Evolutionary conservation across 37 sponge, comb jelly and placozoan species (phyloP).

Genomic region (Halichondria panicea): DNA sequence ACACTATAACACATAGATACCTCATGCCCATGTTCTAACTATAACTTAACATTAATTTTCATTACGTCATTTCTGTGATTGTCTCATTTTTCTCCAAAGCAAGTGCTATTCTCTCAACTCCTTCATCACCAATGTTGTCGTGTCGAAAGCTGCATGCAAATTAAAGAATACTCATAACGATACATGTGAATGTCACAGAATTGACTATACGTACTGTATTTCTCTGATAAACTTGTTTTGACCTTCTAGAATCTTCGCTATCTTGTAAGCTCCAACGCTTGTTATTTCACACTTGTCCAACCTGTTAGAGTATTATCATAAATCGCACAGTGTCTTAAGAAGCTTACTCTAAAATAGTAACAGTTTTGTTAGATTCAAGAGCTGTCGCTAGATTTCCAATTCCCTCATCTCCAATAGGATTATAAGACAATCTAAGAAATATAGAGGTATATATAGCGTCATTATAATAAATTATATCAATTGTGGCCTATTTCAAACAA

Average conservation of each 20-base stretch:
- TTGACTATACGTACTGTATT: conserved; percentile 1
- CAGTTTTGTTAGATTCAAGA: conserved; percentile 1
- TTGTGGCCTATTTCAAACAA: too few species aligned
- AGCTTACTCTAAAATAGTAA: conserved; percentile 17
- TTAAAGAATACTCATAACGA: not conserved
- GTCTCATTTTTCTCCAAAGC: conserved; percentile 4
- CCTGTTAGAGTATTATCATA: conserved; percentile 8
- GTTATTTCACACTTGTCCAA: conserved; percentile 7
- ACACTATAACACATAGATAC: too few species aligned
- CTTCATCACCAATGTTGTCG: conserved; percentile 30
- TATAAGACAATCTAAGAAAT: not conserved
- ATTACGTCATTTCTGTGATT: conserved; percentile 10
- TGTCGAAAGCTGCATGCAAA: conserved; percentile 17
- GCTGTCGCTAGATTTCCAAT: not conserved
- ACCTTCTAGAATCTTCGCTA: conserved; percentile 8
- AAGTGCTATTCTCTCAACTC: not conserved
- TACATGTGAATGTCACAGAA: not conserved
- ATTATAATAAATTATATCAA: not conserved
- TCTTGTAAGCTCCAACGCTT: not conserved
- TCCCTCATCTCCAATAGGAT: conserved; percentile 15
- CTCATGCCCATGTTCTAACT: too few species aligned
- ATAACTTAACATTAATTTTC: not conserved
- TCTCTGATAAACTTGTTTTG: conserved; percentile 3
- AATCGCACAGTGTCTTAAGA: too few species aligned
- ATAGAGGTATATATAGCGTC: not conserved